Evolutionary conservation across 1,140 invertebrate species (phyloP), one percentile per base, ranked within the genome.

Genomic region (Leptonema lineaticorne): DNA sequence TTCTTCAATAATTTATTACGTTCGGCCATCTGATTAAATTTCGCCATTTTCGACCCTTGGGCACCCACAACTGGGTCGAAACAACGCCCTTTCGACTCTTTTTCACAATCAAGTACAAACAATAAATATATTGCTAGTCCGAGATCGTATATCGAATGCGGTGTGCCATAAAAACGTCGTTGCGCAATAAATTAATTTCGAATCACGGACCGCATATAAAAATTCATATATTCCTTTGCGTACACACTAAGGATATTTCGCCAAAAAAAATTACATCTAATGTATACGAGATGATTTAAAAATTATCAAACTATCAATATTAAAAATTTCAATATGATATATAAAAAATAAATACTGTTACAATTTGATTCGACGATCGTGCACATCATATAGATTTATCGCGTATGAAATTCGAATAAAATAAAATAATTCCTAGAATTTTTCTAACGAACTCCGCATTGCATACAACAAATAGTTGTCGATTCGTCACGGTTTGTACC

Each of bases 361-460:
- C n/a, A n/a, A n/a, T n/a, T n/a, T n/a, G n/a, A n/a, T n/a, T n/a
- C n/a, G n/a, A n/a, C n/a, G n/a, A n/a, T n/a, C n/a, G n/a, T n/a
- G n/a, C n/a, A n/a, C n/a, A n/a, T n/a, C n/a, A n/a, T n/a, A n/a
- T n/a, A n/a, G n/a, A n/a, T n/a, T n/a, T n/a, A n/a, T n/a, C n/a
- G n/a, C n/a, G n/a, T n/a, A n/a, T n/a, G n/a, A n/a, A n/a, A n/a
- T n/a, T n/a, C n/a, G n/a, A 53, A 53, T 53, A 53, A 53, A 53
- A 18, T 24, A 53, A 53, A 53, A 53, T 9, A 58, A 58, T 58
- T 28, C n/a, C n/a, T 58, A 46, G 41, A 64, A 64, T 50, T 45
- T 64, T 64, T 26, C 62, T 64, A 64, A 64, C 62, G 50, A 64
- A 64, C 62, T 64, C 50, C 20, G 62, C 24, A 64, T 26, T 64